These are phyloP conservation scores for Megalops cyprinoides DNA, from an alignment of 2,797 vertebrate genomes.

Conservation along the genomic window DNA sequence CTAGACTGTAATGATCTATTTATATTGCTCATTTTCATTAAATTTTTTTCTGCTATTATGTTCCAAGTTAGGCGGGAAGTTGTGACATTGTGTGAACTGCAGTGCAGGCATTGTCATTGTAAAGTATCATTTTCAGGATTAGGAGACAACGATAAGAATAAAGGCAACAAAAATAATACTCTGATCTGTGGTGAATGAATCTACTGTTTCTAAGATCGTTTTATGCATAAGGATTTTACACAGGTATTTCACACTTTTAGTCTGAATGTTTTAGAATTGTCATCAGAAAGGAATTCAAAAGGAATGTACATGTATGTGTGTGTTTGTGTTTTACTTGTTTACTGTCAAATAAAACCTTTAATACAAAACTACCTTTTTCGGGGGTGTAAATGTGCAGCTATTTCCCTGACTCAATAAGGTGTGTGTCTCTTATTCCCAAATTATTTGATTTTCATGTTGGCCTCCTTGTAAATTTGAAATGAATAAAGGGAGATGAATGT, in stretches of 20 bases:
- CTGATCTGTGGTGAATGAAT: not conserved
- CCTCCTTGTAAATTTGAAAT: not conserved
- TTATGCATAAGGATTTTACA: not conserved
- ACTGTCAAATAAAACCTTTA: constrained; percentile 69
- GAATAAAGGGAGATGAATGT: not conserved
- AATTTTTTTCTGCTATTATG: constrained; percentile 70
- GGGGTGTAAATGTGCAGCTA: constrained; percentile 6
- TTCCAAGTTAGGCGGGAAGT: not conserved
- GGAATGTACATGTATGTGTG: constrained; percentile 46
- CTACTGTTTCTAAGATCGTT: not conserved
- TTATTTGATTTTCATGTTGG: not conserved
- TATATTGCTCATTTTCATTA: constrained; percentile 72
- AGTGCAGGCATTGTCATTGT: not conserved
- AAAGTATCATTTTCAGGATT: not conserved
- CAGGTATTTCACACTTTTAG: constrained; percentile 9
- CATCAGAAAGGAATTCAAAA: constrained; percentile 39
- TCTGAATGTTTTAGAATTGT: constrained; percentile 40
- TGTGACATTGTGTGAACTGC: constrained; percentile 8
- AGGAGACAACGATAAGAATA: not conserved
- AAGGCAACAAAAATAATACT: not conserved
- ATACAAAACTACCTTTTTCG: constrained; percentile 18
- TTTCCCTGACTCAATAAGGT: constrained; percentile 1
- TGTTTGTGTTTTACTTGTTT: constrained; percentile 52
- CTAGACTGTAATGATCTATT: constrained; percentile 8
- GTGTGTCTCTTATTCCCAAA: not conserved